Conservation (phyloP, 2,797 vertebrate genomes). For the Echiichthys vipera region DNA sequence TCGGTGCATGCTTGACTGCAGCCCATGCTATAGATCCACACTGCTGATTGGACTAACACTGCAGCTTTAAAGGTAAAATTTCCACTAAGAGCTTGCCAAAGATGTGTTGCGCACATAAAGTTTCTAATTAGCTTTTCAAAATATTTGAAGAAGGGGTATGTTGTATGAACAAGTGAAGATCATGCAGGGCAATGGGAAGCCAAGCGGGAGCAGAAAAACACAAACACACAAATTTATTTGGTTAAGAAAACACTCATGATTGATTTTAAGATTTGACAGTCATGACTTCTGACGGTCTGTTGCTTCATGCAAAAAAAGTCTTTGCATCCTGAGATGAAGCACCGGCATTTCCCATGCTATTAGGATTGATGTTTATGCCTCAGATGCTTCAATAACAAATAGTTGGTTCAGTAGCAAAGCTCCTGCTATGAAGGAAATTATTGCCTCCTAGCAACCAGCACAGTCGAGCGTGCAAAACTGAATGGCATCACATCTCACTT, state of each 20-base stretch:
- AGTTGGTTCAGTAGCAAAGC: constrained; percentile 67
- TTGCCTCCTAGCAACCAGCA: constrained; percentile 72
- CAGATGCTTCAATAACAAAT: constrained; percentile 77
- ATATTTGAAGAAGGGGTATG: constrained; percentile 50
- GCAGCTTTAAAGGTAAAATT: constrained; percentile 42
- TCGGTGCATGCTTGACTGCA: constrained; percentile 13
- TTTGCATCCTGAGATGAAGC: constrained; percentile 67
- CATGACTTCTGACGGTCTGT: constrained; percentile 66
- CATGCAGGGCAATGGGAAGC: constrained; percentile 49
- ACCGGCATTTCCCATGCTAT: constrained; percentile 62
- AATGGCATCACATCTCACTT: constrained; percentile 76
- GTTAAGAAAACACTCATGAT: constrained; percentile 59
- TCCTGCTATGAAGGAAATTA: constrained; percentile 73
- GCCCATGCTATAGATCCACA: constrained; percentile 24
- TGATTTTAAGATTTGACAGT: constrained; percentile 72
- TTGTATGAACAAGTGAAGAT: constrained; percentile 55
- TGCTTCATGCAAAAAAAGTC: constrained; percentile 60
- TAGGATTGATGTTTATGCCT: constrained; percentile 79
- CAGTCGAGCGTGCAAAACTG: constrained; percentile 57
- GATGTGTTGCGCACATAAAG: constrained; percentile 28
- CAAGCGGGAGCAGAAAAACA: constrained; percentile 39
- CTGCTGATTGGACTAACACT: constrained; percentile 35
- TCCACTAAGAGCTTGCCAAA: constrained; percentile 26
- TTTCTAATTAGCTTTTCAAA: constrained; percentile 64
- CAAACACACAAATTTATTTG: constrained; percentile 54